A percentile compares a stretch with the other conserved stretches of the same genome.
Evolutionary conservation across 2,797 vertebrate species (phyloP).

Genomic region (Aphelocoma californica): DNA sequence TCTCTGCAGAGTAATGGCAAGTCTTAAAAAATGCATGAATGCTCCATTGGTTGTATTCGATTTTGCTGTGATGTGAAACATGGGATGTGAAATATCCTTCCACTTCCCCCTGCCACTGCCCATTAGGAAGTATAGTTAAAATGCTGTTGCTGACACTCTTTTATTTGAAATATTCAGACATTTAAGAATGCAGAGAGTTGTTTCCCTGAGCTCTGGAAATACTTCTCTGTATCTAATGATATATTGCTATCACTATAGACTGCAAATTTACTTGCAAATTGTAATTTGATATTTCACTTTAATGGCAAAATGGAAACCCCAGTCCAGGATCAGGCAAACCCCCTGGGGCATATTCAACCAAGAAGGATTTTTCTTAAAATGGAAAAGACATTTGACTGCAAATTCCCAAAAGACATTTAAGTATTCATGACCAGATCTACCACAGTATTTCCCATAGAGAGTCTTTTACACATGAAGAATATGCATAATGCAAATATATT

Average conservation of each 20-base stretch:
- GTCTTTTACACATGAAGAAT: not conserved
- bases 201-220: not conserved
- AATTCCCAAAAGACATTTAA: not conserved
- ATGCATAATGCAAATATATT: not conserved
- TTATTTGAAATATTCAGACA: not conserved
- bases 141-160: not conserved
- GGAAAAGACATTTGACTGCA: not conserved
- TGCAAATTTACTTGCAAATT: not conserved
- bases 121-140: not conserved
- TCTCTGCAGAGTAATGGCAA: not conserved
- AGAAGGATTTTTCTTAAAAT: slow-evolving; percentile 5
- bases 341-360: not conserved
- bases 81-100: not conserved
- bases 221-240: not conserved
- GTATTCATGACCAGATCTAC: not conserved
- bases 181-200: not conserved
- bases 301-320: not conserved
- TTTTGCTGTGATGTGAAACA: not conserved
- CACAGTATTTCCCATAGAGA: not conserved
- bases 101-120: not conserved
- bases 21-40: not conserved
- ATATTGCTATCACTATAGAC: not conserved
- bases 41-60: not conserved
- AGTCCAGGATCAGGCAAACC: not conserved
- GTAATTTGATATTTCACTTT: not conserved